phyloP scores from a whole-genome alignment of 2,113 vertebrate genomes.

The Dicaeum eximium region DNA sequence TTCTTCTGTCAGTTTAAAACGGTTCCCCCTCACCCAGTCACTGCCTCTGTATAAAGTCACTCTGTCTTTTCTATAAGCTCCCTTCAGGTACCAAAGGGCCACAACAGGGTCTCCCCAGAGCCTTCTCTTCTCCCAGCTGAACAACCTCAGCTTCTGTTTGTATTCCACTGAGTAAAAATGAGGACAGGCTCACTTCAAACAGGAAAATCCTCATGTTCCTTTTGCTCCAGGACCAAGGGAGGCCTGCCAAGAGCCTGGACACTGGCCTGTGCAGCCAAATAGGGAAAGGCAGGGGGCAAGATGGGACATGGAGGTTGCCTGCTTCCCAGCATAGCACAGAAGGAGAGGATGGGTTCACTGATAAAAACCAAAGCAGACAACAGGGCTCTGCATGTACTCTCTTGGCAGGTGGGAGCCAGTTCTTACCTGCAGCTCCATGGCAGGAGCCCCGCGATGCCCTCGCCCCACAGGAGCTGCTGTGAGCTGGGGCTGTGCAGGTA shows the following conservation, averaged over 20 bases:
- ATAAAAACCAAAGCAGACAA: not conserved
- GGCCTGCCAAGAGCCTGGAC: not conserved
- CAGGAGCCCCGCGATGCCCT: accelerated
- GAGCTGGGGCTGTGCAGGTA: not conserved
- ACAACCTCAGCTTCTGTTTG: not conserved
- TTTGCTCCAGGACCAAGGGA: not conserved
- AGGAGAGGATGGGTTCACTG: not conserved
- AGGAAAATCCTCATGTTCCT: not conserved
- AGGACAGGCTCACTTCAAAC: not conserved
- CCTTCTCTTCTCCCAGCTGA: not conserved
- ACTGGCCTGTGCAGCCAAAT: not conserved
- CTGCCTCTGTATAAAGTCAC: not conserved
- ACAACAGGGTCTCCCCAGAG: not conserved
- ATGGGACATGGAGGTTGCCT: not conserved
- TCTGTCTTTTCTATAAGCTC: not conserved
- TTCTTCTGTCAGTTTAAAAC: not conserved
- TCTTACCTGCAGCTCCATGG: not conserved
- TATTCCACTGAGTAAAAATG: not conserved
- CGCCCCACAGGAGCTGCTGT: accelerated
- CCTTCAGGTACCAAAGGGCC: not conserved
- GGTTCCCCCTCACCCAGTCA: not conserved
- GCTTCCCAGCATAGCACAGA: not conserved
- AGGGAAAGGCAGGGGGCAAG: not conserved
- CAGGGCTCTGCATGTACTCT: not conserved
- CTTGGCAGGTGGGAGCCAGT: not conserved